Percentiles rank a stretch among this genome's conserved stretches.
Evolutionary conservation across 2,888 invertebrate genomes (phyloP).

Genomic region (Thereva nobilitata): DNA sequence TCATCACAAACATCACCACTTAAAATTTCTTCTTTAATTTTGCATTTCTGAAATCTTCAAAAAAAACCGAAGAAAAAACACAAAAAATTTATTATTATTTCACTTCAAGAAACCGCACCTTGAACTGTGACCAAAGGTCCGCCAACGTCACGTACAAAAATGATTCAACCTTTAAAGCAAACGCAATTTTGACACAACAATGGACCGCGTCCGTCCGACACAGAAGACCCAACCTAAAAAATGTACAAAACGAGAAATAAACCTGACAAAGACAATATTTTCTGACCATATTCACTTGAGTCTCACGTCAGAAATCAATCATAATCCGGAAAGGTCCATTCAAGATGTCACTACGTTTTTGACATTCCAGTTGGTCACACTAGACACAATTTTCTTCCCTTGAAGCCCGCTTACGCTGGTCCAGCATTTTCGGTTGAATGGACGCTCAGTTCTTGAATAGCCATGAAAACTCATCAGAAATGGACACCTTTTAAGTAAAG

Average conservation of each 20-base stretch:
- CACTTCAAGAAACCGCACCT: slow-evolving; percentile 9
- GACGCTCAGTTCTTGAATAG: slow-evolving; percentile 16
- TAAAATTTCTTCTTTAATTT: neutral
- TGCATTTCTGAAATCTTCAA: slow-evolving; percentile 3
- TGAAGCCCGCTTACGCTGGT: slow-evolving; percentile 2
- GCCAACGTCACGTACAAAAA: slow-evolving; percentile 12
- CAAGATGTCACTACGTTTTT: slow-evolving; percentile 20
- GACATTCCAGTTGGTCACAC: slow-evolving; percentile 35
- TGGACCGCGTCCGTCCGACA: neutral
- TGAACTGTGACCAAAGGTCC: slow-evolving; percentile 9
- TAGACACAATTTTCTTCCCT: neutral
- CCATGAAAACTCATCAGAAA: slow-evolving; percentile 24
- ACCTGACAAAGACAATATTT: slow-evolving; percentile 1
- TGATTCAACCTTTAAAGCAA: slow-evolving; percentile 21
- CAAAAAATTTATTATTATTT: neutral
- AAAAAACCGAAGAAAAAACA: slow-evolving; percentile 1
- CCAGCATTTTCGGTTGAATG: slow-evolving; percentile 13
- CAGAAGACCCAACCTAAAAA: no score
- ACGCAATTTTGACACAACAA: slow-evolving; percentile 28
- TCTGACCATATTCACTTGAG: slow-evolving; percentile 33
- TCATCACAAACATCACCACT: neutral
- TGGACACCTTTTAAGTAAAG: slow-evolving; percentile 28
- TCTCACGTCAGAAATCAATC: slow-evolving; percentile 36
- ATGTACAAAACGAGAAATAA: no score
- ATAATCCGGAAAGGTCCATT: slow-evolving; percentile 24